Evolutionary conservation across 2,888 invertebrate genomes (phyloP).

Genomic region (Drymonia ruficornis): DNA sequence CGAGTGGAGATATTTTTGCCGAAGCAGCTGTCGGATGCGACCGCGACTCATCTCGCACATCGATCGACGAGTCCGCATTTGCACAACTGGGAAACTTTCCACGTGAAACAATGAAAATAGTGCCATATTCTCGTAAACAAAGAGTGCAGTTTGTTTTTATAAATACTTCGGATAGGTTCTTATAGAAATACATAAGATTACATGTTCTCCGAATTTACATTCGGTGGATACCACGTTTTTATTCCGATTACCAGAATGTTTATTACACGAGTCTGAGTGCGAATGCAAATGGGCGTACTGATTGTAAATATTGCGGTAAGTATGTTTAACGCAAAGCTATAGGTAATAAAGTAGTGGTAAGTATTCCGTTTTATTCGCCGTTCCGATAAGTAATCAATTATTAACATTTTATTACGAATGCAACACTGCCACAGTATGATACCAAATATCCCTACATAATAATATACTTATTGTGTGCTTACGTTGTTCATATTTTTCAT

Average conservation of each 20-base stretch:
- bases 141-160: conserved; percentile 3
- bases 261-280: conserved; percentile 20
- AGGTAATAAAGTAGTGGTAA: conserved; percentile 6
- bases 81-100: conserved; percentile 36
- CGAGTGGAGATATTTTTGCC: conserved; percentile 70
- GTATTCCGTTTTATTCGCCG: conserved; percentile 4
- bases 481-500: not conserved
- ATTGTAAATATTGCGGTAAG: conserved; percentile 29
- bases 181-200: conserved; percentile 9
- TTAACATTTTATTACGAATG: not conserved
- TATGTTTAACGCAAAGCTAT: conserved; percentile 16
- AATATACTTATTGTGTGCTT: too few relatives aligned
- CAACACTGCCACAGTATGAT: not conserved
- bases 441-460: not conserved
- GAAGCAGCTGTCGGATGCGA: conserved; percentile 68
- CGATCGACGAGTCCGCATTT: conserved; percentile 42
- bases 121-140: conserved; percentile 6
- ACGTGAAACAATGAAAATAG: conserved; percentile 31
- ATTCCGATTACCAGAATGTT: conserved; percentile 30
- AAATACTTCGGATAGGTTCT: conserved; percentile 4
- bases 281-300: conserved; percentile 14
- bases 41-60: conserved; percentile 61
- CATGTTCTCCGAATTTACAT: conserved; percentile 17
- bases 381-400: not conserved
- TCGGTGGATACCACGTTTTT: conserved; percentile 16